phyloP scores from a whole-genome alignment of 2,797 vertebrate genomes.

The Acanthis flammea region DNA sequence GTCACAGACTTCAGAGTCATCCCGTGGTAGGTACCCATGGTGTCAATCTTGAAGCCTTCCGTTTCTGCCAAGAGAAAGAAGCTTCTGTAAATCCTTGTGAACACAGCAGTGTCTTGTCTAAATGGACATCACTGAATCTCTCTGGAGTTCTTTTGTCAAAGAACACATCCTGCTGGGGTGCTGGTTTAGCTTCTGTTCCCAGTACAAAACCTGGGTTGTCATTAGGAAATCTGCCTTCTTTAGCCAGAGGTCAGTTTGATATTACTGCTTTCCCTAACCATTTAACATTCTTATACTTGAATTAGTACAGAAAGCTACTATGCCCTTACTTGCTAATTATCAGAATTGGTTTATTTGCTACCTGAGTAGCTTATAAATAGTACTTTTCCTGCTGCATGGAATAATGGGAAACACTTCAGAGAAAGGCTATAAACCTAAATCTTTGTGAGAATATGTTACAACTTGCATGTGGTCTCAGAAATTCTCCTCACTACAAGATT shows the following conservation, averaged over 20 bases:
- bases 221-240: neutral
- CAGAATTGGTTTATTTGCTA: neutral
- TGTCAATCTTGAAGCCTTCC: conserved; percentile 98
- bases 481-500: neutral
- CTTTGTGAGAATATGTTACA: neutral
- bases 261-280: neutral
- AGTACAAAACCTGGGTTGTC: neutral
- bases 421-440: neutral
- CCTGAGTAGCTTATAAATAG: neutral
- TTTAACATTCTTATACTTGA: neutral
- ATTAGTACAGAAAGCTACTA: neutral
- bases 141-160: neutral
- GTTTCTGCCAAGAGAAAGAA: conserved; percentile 82
- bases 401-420: neutral
- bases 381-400: neutral
- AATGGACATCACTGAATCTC: neutral
- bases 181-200: neutral
- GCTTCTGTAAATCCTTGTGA: neutral
- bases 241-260: neutral
- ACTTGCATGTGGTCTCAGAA: neutral
- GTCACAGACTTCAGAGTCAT: conserved; percentile 99
- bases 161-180: neutral
- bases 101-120: fast-evolving
- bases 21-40: conserved; percentile 98
- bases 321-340: neutral